These are phyloP conservation scores for Thamnophis sirtalis DNA, from an alignment of 2,113 vertebrate genomes.

Conservation along the genomic window DNA sequence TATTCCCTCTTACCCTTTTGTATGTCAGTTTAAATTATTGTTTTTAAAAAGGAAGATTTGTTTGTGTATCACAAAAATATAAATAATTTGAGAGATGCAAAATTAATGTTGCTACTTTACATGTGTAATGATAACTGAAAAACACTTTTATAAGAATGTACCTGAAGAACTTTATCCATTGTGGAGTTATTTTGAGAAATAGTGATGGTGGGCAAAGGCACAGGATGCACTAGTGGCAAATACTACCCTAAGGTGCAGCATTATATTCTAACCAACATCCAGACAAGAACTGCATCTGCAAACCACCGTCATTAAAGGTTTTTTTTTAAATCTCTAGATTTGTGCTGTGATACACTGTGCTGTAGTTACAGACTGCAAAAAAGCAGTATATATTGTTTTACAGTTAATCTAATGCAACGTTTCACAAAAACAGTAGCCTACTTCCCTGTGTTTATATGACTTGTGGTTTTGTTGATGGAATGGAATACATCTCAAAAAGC, in stretches of 20 bases:
- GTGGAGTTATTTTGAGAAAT: conserved; percentile 40
- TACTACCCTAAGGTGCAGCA: conserved; percentile 57
- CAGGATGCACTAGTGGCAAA: conserved; percentile 62
- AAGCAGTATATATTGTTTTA: conserved; percentile 61
- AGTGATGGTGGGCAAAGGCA: conserved; percentile 62
- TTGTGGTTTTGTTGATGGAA: conserved; percentile 66
- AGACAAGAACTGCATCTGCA: conserved; percentile 55
- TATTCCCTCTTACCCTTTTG: not conserved
- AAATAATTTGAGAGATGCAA: conserved; percentile 59
- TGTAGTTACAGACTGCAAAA: conserved; percentile 63
- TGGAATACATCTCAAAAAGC: conserved; percentile 69
- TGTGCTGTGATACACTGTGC: conserved; percentile 69
- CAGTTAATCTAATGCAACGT: conserved; percentile 62
- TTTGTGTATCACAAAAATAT: conserved; percentile 39
- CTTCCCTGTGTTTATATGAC: conserved; percentile 65
- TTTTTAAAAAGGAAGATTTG: conserved; percentile 20
- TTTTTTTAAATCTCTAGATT: conserved; percentile 51
- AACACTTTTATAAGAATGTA: conserved; percentile 50
- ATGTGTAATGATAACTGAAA: conserved; percentile 33
- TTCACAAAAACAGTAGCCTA: conserved; percentile 66
- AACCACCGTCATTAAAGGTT: conserved; percentile 43
- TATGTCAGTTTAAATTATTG: conserved; percentile 6
- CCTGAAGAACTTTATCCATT: conserved; percentile 49
- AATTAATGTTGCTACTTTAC: conserved; percentile 33
- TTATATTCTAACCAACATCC: conserved; percentile 48